A percentile compares a stretch with the other conserved stretches of the same genome.
phyloP scores from a whole-genome alignment of 2,113 vertebrate genomes.

The Atractosteus spatula region DNA sequence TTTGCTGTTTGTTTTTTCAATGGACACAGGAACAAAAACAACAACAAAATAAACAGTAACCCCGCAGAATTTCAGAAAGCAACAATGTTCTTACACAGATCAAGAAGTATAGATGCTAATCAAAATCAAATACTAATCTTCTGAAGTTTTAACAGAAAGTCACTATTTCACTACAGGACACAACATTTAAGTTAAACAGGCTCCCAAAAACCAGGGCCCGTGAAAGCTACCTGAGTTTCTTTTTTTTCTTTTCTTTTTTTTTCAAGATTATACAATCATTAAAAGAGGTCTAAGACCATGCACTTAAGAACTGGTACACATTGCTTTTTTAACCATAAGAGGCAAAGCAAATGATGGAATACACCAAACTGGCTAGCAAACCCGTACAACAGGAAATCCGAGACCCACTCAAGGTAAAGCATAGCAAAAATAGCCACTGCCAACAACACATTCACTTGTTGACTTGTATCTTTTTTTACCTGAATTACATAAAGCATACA shows the following conservation, averaged over 20 bases:
- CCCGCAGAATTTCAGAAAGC: conserved; percentile 35
- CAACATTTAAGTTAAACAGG: conserved; percentile 75
- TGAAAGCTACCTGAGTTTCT: conserved; percentile 85
- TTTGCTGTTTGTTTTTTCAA: conserved; percentile 44
- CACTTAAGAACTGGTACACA: conserved; percentile 59
- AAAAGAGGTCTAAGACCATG: conserved; percentile 87
- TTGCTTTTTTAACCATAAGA: conserved; percentile 73
- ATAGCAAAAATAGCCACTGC: neutral
- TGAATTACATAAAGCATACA: neutral
- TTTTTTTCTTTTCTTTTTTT: conserved; percentile 38
- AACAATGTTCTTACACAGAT: conserved; percentile 39
- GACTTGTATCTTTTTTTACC: neutral
- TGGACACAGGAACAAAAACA: conserved; percentile 15
- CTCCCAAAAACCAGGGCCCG: conserved; percentile 64
- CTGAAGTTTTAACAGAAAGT: conserved; percentile 45
- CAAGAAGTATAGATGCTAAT: conserved; percentile 45
- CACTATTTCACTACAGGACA: conserved; percentile 72
- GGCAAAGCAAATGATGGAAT: conserved; percentile 71
- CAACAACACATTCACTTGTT: neutral
- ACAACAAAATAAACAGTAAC: conserved; percentile 31
- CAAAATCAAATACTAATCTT: conserved; percentile 47
- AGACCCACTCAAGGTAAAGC: conserved; percentile 12
- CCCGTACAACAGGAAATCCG: conserved; percentile 60
- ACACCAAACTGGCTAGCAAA: conserved; percentile 69
- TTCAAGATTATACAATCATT: conserved; percentile 85